Evolutionary conservation across 2,888 invertebrate genomes (phyloP).

Genomic region (Phyto melanocephala): DNA sequence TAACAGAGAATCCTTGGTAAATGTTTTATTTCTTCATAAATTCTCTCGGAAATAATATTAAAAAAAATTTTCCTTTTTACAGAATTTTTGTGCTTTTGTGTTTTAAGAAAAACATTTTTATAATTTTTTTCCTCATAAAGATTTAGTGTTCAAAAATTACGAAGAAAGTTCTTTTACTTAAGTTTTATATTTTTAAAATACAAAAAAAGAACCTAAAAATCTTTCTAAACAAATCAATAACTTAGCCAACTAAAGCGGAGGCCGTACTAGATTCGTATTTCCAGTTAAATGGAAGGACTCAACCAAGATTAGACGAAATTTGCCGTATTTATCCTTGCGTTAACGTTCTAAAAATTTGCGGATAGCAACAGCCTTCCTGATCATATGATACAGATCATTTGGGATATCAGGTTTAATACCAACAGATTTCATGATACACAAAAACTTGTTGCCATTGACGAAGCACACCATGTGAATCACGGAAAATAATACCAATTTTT

Average conservation of each 20-base stretch:
- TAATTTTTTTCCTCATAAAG: too few relatives aligned
- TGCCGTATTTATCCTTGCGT: slow-evolving; percentile 98
- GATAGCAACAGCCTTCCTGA: slow-evolving; percentile 99
- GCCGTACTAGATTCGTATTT: slow-evolving; percentile 99
- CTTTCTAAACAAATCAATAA: slow-evolving; percentile 56
- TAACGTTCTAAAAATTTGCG: slow-evolving; percentile 99
- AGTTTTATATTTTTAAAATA: slow-evolving; percentile 63
- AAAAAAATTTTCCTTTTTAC: too few relatives aligned
- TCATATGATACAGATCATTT: slow-evolving; percentile 98
- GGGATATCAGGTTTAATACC: slow-evolving; percentile 98
- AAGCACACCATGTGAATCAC: slow-evolving; percentile 99
- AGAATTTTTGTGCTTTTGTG: too few relatives aligned
- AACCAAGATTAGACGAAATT: slow-evolving; percentile 98
- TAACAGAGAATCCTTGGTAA: too few relatives aligned
- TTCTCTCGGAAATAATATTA: too few relatives aligned
- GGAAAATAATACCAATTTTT: slow-evolving; percentile 99
- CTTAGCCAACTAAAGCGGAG: slow-evolving; percentile 98
- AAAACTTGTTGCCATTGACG: slow-evolving; percentile 98
- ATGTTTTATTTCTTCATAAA: too few relatives aligned
- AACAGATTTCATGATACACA: slow-evolving; percentile 98
- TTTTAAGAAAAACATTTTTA: too few relatives aligned
- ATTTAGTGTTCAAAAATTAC: too few relatives aligned
- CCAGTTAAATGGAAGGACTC: slow-evolving; percentile 99
- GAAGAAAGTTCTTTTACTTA: slow-evolving; percentile 50
- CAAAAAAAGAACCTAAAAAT: slow-evolving; percentile 55